A percentile compares a stretch with the other conserved stretches of the same genome.
Conservation (phyloP, 2,797 vertebrate species). For the Tadarida brasiliensis region DNA sequence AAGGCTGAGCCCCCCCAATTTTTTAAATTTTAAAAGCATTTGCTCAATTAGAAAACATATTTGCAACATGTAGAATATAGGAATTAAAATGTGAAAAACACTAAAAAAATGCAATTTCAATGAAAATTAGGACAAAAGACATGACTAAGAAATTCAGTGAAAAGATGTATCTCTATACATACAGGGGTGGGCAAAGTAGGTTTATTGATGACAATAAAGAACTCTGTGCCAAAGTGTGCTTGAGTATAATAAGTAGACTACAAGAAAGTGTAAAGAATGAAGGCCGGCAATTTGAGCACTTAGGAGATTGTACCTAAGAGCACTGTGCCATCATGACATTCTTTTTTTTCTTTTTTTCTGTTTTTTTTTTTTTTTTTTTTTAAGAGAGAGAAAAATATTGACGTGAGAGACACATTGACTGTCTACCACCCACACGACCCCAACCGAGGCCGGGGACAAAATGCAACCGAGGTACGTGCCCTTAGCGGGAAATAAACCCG, state of each 20-base stretch:
- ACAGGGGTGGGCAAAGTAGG: background rate
- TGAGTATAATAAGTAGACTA: background rate
- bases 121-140: background rate
- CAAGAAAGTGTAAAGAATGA: background rate
- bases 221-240: background rate
- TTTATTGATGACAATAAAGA: background rate
- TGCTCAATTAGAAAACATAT: background rate
- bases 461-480: no score
- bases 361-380: no score
- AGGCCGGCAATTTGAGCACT: no score
- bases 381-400: no score
- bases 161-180: background rate
- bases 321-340: no score
- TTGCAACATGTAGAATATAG: background rate
- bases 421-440: no score
- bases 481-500: no score
- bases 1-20: background rate
- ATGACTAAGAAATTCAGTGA: background rate
- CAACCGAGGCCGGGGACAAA: no score
- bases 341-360: no score
- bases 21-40: background rate
- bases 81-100: background rate
- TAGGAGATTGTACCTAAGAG: no score
- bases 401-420: no score
- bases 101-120: background rate